Evolutionary conservation across 2,797 vertebrate genomes (phyloP).

Genomic region (Ciconia nigra): DNA sequence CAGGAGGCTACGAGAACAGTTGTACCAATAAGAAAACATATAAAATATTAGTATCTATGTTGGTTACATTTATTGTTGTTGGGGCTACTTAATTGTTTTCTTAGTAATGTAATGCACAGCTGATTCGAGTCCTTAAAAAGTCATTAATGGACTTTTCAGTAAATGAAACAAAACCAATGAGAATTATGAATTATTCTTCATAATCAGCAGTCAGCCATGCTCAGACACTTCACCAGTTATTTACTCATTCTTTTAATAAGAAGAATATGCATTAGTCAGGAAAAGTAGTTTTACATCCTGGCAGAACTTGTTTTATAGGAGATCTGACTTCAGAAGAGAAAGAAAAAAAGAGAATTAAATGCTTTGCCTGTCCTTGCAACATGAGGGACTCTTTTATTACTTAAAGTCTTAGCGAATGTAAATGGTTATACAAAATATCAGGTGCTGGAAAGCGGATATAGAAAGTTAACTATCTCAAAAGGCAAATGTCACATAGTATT

Average conservation of each 20-base stretch:
- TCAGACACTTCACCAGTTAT: background rate
- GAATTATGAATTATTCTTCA: background rate
- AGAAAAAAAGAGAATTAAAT: background rate
- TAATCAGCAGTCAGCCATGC: background rate
- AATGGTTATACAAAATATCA: no score
- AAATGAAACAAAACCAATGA: background rate
- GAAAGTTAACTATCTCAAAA: background rate
- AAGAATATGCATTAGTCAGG: background rate
- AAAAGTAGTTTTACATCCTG: background rate
- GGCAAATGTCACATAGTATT: accelerated
- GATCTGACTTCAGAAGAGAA: background rate
- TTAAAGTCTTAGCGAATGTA: background rate
- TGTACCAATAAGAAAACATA: background rate
- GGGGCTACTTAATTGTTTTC: background rate
- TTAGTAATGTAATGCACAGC: background rate
- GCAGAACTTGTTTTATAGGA: background rate
- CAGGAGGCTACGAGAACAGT: background rate
- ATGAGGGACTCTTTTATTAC: background rate
- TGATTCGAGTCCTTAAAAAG: background rate
- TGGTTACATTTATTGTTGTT: background rate
- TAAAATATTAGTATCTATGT: background rate
- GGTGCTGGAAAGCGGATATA: background rate
- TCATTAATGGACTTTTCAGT: background rate
- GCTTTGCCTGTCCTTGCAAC: background rate
- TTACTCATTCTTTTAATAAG: background rate